These are phyloP conservation scores for Desoria tigrina DNA, from an alignment of 2,888 invertebrate species.

Conservation along the genomic window DNA sequence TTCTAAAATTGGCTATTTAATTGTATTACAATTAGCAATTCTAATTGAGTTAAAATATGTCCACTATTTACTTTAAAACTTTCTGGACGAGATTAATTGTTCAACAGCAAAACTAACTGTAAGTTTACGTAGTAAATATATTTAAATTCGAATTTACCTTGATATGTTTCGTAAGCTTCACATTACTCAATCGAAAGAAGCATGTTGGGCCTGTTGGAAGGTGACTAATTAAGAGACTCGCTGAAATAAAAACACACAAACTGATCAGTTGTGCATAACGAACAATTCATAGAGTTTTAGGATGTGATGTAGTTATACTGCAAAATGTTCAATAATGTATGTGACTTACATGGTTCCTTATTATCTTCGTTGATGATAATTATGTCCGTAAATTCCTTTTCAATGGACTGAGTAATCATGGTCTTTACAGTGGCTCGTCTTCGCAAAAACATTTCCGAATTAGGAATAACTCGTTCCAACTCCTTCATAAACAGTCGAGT, in stretches of 20 bases:
- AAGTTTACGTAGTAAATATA: too few relatives aligned
- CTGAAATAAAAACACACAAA: constrained; percentile 60
- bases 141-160: too few relatives aligned
- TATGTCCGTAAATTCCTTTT: constrained; percentile 80
- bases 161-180: constrained; percentile 84
- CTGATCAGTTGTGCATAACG: too few relatives aligned
- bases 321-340: neutral
- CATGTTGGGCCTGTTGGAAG: constrained; percentile 96
- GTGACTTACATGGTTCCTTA: constrained; percentile 71
- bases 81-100: too few relatives aligned
- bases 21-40: too few relatives aligned
- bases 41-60: too few relatives aligned
- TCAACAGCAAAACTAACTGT: too few relatives aligned
- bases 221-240: constrained; percentile 89
- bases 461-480: constrained; percentile 86
- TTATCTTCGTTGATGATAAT: constrained; percentile 92
- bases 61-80: too few relatives aligned
- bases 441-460: constrained; percentile 81
- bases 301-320: constrained; percentile 27
- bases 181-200: constrained; percentile 89
- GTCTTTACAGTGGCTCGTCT: constrained; percentile 89
- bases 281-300: too few relatives aligned
- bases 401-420: constrained; percentile 80
- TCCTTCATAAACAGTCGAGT: constrained; percentile 92
- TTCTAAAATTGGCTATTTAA: too few relatives aligned